A percentile compares a stretch with the other conserved stretches of the same genome.
Conservation (phyloP, 2,888 invertebrate genomes). For the Drosophila stalkeri region DNA sequence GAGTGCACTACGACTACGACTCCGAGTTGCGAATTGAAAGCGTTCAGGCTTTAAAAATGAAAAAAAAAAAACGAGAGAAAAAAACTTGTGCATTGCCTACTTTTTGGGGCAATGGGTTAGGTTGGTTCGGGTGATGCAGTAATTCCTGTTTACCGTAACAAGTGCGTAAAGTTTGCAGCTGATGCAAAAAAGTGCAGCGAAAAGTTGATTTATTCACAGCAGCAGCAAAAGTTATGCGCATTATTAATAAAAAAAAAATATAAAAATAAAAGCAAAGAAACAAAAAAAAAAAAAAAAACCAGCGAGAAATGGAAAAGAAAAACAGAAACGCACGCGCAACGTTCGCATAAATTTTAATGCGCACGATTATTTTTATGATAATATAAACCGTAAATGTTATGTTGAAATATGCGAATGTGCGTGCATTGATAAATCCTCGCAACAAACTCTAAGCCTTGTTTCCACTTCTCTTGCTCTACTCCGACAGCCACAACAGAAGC, state of each 20-base stretch:
- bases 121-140: neutral
- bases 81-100: constrained; percentile 60
- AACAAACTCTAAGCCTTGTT: constrained; percentile 17
- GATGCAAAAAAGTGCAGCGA: constrained; percentile 9
- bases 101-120: constrained; percentile 24
- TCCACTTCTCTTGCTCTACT: neutral
- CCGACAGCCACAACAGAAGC: neutral
- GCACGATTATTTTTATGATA: constrained; percentile 60
- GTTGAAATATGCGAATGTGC: constrained; percentile 28
- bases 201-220: constrained; percentile 22
- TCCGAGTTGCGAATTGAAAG: constrained; percentile 20
- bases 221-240: constrained; percentile 64
- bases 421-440: constrained; percentile 10
- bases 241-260: constrained; percentile 53
- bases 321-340: constrained; percentile 24
- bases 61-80: neutral
- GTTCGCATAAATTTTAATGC: constrained; percentile 63
- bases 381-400: constrained; percentile 34
- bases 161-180: constrained; percentile 40
- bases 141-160: constrained; percentile 26
- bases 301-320: neutral
- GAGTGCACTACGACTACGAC: constrained; percentile 4
- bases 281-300: neutral
- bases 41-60: constrained; percentile 52
- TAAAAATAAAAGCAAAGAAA: no score